Base-by-base conservation (phyloP, 2,888 invertebrate species). In the Calameuta filiformis region DNA sequence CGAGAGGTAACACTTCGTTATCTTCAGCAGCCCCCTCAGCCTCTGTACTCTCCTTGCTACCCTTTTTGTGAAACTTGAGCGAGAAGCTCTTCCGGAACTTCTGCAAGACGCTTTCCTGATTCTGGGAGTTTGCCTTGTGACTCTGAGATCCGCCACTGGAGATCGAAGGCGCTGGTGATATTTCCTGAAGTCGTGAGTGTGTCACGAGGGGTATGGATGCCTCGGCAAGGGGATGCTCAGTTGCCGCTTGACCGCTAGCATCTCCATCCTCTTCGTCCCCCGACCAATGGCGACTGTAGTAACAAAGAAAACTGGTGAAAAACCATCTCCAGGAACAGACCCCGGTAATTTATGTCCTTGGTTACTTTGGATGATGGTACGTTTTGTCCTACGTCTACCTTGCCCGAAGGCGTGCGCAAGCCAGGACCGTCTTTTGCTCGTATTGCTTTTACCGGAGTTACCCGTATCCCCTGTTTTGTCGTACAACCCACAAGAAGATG, bases 1-100 rank as follows among this genome's bases (percentile, higher is more conserved):
- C 85, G 73, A 84, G 75, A n/a, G 31, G 40, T 75, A 31, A 30
- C 74, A 88, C 89, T 79, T 90, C 89, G 82, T 92, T 91, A 79
- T 92, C 92, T 81, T 92, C 91, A 40, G 87, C 86, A 75, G 88
- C 87, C 68, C 92, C 91, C 79, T 92, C 91, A 77, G 91, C 87
- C 78, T 92, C 92, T 84, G 89, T 90, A 81, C 92, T 92, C 79
- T 93, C 92, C 83, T 92, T 92, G 86, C 92, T 93, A 73, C 92
- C 92, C 86, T 92, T 93, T 87, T 93, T 93, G 85, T 94, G 93
- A 88, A 94, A 94, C 83, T 93, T 93, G 79, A 94, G 88, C 37
- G 95, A 94, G 87, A 95, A 94, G 81, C 94, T 95, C 88, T 95
- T 95, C 80, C 95, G 93, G 90, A 95, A 95, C 91, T 95, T 95